Conservation (phyloP, 37 sponge, comb jelly and placozoan genomes). For the Halisarca cf. caerulea region DNA sequence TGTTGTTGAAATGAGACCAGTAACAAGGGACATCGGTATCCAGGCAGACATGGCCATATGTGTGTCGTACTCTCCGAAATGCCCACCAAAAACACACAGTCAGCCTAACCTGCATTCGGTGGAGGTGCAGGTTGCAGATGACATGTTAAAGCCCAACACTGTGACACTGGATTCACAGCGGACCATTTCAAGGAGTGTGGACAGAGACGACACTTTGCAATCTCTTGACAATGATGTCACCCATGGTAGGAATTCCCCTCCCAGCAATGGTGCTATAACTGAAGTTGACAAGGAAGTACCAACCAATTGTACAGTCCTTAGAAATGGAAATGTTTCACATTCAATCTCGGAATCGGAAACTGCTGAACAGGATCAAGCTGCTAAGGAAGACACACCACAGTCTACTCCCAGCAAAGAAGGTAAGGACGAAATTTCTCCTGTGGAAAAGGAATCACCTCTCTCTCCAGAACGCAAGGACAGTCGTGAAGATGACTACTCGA, state of each 20-base stretch:
- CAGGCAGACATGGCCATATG: background rate
- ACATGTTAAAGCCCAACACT: background rate
- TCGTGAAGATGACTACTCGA: constrained; percentile 19
- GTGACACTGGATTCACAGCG: background rate
- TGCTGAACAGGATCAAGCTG: background rate
- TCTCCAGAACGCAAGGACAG: background rate
- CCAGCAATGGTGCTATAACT: too few relatives aligned
- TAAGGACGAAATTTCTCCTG: background rate
- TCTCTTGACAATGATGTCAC: background rate
- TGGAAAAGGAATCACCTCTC: background rate
- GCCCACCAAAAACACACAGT: background rate
- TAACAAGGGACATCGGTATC: background rate
- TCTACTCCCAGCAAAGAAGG: background rate
- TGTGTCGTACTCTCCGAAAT: background rate
- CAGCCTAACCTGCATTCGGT: background rate
- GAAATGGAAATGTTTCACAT: too few relatives aligned
- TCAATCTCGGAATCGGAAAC: background rate
- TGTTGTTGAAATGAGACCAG: background rate
- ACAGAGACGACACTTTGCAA: background rate
- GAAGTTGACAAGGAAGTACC: too few relatives aligned
- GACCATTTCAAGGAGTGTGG: background rate
- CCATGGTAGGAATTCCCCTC: background rate
- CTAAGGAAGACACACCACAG: too few relatives aligned
- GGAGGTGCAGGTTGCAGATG: background rate
- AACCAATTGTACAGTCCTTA: too few relatives aligned